Conservation (phyloP, 2,113 vertebrate genomes). For the Dipodomys spectabilis region DNA sequence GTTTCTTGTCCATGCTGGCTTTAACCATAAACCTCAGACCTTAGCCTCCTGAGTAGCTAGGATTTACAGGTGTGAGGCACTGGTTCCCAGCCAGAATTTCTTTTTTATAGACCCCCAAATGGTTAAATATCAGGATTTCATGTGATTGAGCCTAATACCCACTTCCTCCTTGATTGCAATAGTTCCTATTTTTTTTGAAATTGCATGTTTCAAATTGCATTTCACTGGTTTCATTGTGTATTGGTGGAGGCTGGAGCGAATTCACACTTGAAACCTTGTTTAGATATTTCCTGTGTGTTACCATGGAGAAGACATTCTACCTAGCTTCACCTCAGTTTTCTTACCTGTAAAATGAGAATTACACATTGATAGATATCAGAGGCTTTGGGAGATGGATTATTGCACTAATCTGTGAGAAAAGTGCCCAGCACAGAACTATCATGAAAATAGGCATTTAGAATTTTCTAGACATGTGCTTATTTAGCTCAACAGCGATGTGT, state of each 20-base stretch:
- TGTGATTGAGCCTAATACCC: not conserved
- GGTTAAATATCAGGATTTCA: not conserved
- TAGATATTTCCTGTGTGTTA: not conserved
- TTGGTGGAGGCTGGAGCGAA: rapidly evolving
- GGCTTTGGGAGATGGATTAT: not conserved
- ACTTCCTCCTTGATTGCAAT: not conserved
- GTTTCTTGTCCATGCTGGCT: too few relatives aligned
- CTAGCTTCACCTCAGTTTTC: not conserved
- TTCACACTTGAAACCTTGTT: not conserved
- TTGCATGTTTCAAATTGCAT: too few relatives aligned
- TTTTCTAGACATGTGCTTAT: not conserved
- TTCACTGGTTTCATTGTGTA: not conserved
- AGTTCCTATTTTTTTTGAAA: not conserved
- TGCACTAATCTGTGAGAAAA: not conserved
- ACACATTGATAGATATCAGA: not conserved
- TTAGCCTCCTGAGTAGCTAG: too few relatives aligned
- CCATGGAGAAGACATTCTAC: not conserved
- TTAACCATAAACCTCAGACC: too few relatives aligned
- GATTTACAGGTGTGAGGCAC: too few relatives aligned
- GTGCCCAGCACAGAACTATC: not conserved
- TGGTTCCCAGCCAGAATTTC: too few relatives aligned
- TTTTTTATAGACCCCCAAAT: not conserved
- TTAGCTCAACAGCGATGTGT: not conserved
- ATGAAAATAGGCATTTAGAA: not conserved
- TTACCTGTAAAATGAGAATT: not conserved